These are phyloP conservation scores for Cassiopea andromeda DNA, from an alignment of 30 jellyfish, hydroid and myxozoan species.

Conservation along the genomic window DNA sequence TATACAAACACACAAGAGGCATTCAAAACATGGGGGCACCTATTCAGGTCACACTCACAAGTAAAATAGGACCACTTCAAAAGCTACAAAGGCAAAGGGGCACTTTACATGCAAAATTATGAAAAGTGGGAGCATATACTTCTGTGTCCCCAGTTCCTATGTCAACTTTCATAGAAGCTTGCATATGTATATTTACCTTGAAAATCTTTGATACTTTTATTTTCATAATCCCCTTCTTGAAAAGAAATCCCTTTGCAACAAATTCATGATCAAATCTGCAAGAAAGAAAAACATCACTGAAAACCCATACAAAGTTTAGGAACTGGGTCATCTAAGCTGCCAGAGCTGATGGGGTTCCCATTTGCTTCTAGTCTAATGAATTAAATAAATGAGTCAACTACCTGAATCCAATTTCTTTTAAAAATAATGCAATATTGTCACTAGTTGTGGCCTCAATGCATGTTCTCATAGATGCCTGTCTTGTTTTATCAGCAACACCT, in stretches of 20 bases:
- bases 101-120: too few species aligned
- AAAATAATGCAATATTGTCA: conserved; percentile 70
- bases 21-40: too few species aligned
- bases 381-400: neutral
- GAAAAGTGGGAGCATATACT: too few species aligned
- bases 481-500: conserved; percentile 77
- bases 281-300: neutral
- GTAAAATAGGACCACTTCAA: too few species aligned
- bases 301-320: neutral
- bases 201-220: conserved; percentile 74
- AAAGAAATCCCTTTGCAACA: conserved; percentile 74
- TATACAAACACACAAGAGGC: too few species aligned
- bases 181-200: conserved; percentile 17
- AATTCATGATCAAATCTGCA: conserved; percentile 85
- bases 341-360: neutral
- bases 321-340: too few species aligned
- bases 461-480: conserved; percentile 90
- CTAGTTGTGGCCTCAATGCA: conserved; percentile 80
- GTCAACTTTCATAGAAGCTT: too few species aligned
- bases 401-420: conserved; percentile 88
- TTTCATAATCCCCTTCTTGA: conserved; percentile 78
- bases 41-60: too few species aligned
- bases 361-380: neutral
- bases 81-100: too few species aligned
- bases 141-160: too few species aligned